A percentile compares a stretch with the other conserved stretches of the same genome.
These are phyloP conservation scores for Teleogryllus occipitalis DNA, from an alignment of 1,140 invertebrate species.

Conservation along the genomic window DNA sequence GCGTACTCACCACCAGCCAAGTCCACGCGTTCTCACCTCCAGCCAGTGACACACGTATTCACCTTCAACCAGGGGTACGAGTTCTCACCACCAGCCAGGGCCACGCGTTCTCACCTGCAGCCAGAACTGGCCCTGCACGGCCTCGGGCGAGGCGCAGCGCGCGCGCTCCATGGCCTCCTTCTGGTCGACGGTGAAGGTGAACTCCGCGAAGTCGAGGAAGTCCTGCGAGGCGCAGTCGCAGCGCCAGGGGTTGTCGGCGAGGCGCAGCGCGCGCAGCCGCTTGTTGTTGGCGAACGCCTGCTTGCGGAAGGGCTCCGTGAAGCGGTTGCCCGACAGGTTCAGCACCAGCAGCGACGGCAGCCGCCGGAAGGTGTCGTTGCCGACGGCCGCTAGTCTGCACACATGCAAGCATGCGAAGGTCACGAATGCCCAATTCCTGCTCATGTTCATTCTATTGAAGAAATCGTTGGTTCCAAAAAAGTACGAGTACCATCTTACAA, in stretches of 20 bases:
- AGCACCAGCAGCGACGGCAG: neutral
- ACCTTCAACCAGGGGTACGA: too few species aligned
- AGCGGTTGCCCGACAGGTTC: neutral
- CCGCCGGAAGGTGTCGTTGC: neutral
- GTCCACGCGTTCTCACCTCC: too few species aligned
- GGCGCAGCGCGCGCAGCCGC: neutral
- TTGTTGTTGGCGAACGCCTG: neutral
- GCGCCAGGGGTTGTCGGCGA: neutral
- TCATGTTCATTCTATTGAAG: too few species aligned
- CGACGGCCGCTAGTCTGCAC: neutral
- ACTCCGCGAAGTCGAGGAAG: neutral
- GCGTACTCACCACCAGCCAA: too few species aligned
- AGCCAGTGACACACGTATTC: too few species aligned
- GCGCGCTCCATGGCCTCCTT: neutral
- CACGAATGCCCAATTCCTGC: too few species aligned
- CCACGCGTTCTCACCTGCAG: too few species aligned
- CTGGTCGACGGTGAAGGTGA: neutral
- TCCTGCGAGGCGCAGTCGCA: neutral
- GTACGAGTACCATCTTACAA: too few species aligned
- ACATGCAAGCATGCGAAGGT: neutral
- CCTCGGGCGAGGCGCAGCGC: neutral
- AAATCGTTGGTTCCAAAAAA: too few species aligned
- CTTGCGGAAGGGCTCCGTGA: neutral
- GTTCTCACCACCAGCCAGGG: too few species aligned
- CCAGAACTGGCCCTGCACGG: neutral